Base-by-base conservation (phyloP, 2,113 vertebrate genomes). In the Phaetusa simplex region DNA sequence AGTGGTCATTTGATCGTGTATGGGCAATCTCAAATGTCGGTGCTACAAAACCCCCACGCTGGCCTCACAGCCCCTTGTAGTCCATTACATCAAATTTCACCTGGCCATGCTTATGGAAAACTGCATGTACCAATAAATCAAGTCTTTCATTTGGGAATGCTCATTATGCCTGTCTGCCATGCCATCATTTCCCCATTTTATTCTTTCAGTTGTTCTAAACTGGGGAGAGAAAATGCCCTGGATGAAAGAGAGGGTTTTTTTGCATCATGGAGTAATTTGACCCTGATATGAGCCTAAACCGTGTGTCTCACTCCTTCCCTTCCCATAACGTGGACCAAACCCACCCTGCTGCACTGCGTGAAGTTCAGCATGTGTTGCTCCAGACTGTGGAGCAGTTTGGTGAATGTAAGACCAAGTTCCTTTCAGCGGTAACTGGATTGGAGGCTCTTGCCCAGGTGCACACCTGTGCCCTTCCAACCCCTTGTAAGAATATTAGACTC, bases 321-420 rank as follows among this genome's bases (percentile, higher is more conserved):
- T 67, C n/a, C 47, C 1, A 0, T 49, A 20, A 49, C 10, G 3
- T 22, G 6, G 56, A 43, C 38, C 71, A 59, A 86, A 65, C 11
- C 18, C 40, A 10, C 6, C 7, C 14, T 1, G 1, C 22, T 43
- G 52, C 19, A 34, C 52, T 34, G 40, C 0, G 0, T 61, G 43
- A 50, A 42, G 42, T 72, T 77, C 74, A 61, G 14, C 13, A 10
- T 8, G 12, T 55, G 23, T n/a, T 65, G 14, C 40, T 87, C 3
- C 45, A 65, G 50, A 38, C 26, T 27, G 15, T 11, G 23, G n/a
- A 80, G 20, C 16, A n/a, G 17, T 47, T 70, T 49, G 38, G 40
- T 73, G n/a, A 30, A 52, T 8, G 26, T 58, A 70, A 83, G 55
- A 49, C 20, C 30, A 43, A 11, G 11, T 59, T 83, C 8, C 26